Conservation (phyloP, 1,140 invertebrate genomes). For the Sitodiplosis mosellana region DNA sequence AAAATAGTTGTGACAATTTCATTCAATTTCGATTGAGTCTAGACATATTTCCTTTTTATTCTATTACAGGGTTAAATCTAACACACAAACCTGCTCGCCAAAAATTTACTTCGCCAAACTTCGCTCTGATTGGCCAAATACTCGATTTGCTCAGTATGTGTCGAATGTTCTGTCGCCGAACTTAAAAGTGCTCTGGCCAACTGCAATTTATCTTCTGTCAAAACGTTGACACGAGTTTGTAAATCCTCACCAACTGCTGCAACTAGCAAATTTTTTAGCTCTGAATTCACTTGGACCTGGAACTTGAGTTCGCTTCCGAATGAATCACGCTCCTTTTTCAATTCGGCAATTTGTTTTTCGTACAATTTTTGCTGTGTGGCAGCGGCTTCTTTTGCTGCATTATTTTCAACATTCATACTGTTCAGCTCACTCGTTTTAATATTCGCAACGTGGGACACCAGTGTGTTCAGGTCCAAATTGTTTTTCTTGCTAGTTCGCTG, state of each 20-base stretch:
- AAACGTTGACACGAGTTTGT: conserved; percentile 65
- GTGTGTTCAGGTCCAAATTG: conserved; percentile 47
- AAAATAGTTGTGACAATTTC: not conserved
- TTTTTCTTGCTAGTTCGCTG: conserved; percentile 30
- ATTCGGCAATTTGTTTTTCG: conserved; percentile 33
- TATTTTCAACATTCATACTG: conserved; percentile 13
- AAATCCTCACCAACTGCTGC: conserved; percentile 89
- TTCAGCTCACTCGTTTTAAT: conserved; percentile 32
- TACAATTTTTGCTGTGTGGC: conserved; percentile 21
- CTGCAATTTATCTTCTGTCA: conserved; percentile 80
- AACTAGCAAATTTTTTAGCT: conserved; percentile 80
- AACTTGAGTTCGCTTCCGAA: conserved; percentile 53
- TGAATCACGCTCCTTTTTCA: conserved; percentile 39
- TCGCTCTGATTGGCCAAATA: conserved; percentile 83
- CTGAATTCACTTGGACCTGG: conserved; percentile 69
- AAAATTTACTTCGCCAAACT: conserved; percentile 89
- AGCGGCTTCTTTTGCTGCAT: conserved; percentile 19
- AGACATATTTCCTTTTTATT: too few relatives aligned
- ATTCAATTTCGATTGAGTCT: too few relatives aligned
- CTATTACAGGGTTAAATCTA: too few relatives aligned
- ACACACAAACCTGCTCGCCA: conserved; percentile 58
- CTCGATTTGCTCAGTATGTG: conserved; percentile 79
- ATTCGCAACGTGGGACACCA: conserved; percentile 45
- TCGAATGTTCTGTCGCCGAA: conserved; percentile 63
- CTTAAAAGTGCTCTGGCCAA: conserved; percentile 66